Percentiles rank a stretch among this genome's conserved stretches.
Evolutionary conservation across 53 echinoderm and acorn worm genomes (phyloP).

Genomic region (Antedon mediterranea): DNA sequence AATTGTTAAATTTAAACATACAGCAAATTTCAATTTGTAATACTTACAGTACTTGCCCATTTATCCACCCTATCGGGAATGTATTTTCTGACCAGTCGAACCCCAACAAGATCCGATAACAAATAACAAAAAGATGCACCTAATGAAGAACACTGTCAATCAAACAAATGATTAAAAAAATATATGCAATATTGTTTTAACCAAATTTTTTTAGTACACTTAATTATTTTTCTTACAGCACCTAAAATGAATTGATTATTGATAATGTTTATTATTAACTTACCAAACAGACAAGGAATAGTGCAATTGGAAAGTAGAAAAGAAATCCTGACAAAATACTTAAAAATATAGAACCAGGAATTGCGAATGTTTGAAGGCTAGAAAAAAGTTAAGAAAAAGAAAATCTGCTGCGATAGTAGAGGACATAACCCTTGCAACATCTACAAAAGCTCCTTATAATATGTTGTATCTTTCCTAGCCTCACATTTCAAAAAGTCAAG

Average conservation of each 20-base stretch:
- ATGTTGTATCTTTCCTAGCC: no score
- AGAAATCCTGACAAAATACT: slow-evolving; percentile 87
- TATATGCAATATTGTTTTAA: not conserved
- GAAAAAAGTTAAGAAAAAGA: not conserved
- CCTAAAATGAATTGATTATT: no score
- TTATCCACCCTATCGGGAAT: slow-evolving; percentile 86
- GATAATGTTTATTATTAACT: slow-evolving; percentile 17
- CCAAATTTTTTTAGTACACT: no score
- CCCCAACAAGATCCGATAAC: slow-evolving; percentile 75
- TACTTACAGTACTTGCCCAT: slow-evolving; percentile 85
- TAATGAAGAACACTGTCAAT: slow-evolving; percentile 67
- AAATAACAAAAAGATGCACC: slow-evolving; percentile 91
- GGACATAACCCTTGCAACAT: no score
- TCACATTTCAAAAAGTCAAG: no score
- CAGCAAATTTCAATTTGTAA: no score
- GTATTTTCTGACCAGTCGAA: slow-evolving; percentile 74
- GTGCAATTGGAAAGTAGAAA: slow-evolving; percentile 69
- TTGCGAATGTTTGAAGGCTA: slow-evolving; percentile 96
- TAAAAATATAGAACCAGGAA: slow-evolving; percentile 87
- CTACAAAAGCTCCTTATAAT: no score
- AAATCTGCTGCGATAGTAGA: no score
- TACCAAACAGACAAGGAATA: slow-evolving; percentile 82
- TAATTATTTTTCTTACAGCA: no score
- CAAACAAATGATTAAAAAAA: not conserved
- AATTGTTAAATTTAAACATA: no score